Evolutionary conservation across 2,888 invertebrate species (phyloP), one percentile per base, ranked within the genome.

Genomic region (Tolmerus cingulatus): DNA sequence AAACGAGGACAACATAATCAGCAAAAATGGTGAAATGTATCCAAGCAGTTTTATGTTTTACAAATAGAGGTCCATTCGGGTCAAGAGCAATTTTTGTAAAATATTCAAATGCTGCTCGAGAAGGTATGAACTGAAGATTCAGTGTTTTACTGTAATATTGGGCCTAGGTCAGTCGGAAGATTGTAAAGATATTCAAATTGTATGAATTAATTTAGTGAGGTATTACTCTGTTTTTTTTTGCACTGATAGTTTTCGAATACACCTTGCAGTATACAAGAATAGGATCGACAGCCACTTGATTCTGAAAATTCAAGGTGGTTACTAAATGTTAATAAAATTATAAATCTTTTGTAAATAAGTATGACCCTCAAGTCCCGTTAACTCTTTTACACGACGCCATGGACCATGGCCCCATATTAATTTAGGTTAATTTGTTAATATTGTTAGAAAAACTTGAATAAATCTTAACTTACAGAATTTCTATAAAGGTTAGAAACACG

Each of bases 11-110:
- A 27, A 66, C 66, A 66, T 27, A 66, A 66, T 66, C 66, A 66
- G 66, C 66, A 66, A 66, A 66, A 66, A 66, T 66, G 19, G 66
- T 27, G 66, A 66, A 66, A 66, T 23, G 66, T 66, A 66, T 19
- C 66, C 66, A 7, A 66, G 66, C 66, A 66, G 66, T 66, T 66
- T 66, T 66, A 66, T 66, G 66, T 66, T 66, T 66, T 66, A 66
- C 27, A 66, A 66, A 66, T 66, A 66, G 27, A 66, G 27, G 19
- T n/a, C 66, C 66, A 76, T 76, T 76, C 37, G 37, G 76, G 37
- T 76, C 76, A 76, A 76, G 76, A 34, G 34, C 76, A 76, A 34
- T 76, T 76, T 76, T 76, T 37, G 76, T 76, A 19, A 76, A 76
- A 76, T 76, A 76, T 76, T 76, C 76, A 76, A 76, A 76, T 23